These are phyloP conservation scores for Amazona guildingii DNA, from an alignment of 2,113 vertebrate genomes.

Conservation along the genomic window DNA sequence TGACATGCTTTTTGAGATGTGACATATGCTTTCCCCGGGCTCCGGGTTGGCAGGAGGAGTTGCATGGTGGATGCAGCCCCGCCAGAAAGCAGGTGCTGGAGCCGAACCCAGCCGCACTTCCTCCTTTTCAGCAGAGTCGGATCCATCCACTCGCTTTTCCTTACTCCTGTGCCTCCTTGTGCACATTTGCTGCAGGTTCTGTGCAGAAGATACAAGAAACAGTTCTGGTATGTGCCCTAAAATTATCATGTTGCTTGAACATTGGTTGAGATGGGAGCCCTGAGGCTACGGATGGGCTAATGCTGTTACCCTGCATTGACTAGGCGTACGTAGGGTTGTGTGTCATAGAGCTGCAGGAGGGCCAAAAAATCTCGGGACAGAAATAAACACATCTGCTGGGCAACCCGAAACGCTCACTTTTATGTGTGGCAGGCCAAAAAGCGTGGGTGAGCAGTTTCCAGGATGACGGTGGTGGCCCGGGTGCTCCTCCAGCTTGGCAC, in stretches of 20 bases:
- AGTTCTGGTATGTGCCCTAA: not conserved
- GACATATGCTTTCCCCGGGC: slow-evolving; percentile 59
- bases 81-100: slow-evolving; percentile 46
- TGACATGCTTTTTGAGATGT: slow-evolving; percentile 59
- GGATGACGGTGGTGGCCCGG: not conserved
- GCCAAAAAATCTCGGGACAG: not conserved
- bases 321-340: accelerated
- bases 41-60: slow-evolving; percentile 44
- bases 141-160: not conserved
- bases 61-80: slow-evolving; percentile 40
- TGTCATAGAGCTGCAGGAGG: not conserved
- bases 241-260: not conserved
- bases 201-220: not conserved
- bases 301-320: not conserved
- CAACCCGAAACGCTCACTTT: not conserved
- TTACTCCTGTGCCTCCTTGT: not conserved
- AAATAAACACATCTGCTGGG: not conserved
- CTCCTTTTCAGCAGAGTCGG: not conserved
- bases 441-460: not conserved
- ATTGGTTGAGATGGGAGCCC: not conserved
- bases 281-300: not conserved
- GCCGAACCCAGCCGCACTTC: not conserved
- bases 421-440: accelerated
- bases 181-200: not conserved
- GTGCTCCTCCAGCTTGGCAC: not conserved